Evolutionary conservation across 2,888 invertebrate species (phyloP), one percentile per base, ranked within the genome.

Genomic region (Aradus depressus): DNA sequence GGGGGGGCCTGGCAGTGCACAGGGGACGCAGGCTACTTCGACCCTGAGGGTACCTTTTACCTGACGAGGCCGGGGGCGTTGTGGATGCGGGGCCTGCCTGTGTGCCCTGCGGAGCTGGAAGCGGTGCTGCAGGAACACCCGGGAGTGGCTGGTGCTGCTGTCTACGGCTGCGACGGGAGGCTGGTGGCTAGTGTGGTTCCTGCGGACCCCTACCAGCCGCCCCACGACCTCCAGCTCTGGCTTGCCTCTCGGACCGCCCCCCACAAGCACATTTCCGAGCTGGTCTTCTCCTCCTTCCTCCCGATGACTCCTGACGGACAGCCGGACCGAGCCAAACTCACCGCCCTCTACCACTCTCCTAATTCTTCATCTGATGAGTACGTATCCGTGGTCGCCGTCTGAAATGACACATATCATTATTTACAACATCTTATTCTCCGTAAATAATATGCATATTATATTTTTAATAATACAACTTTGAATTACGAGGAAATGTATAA

Each of bases 71-170:
- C 72, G 54, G 72, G 72, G 52, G 63, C 72, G 25, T 73, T 75
- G 55, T 74, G 74, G 63, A 71, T 71, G 44, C 71, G 73, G 60
- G 74, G 73, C 19, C 66, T 70, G 12, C 63, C 85, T 83, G 87
- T 89, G 26, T 81, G 88, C 1, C 89, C 89, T 18, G 86, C 87
- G 1, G 88, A 89, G 68, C 67, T 89, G 53, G 88, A 89, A 68
- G 81, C 77, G 58, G 65, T 87, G 4, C 63, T 89, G 1, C 74
- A 83, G 51, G 72, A 75, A 35, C 82, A 86, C 66, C 81, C 84
- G 0, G 75, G 75, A 23, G 74, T 93, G 1, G 65, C 72, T 10
- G 92, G 92, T 61, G 87, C 82, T 0, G 91, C 84, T 0, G 90
- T 93, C 0, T 73, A 88, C 37, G 70, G 83, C n/a, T 78, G 81